A percentile compares a stretch with the other conserved stretches of the same genome.
phyloP scores from a whole-genome alignment of 2,888 invertebrate species.

The Tortricodes alternella region DNA sequence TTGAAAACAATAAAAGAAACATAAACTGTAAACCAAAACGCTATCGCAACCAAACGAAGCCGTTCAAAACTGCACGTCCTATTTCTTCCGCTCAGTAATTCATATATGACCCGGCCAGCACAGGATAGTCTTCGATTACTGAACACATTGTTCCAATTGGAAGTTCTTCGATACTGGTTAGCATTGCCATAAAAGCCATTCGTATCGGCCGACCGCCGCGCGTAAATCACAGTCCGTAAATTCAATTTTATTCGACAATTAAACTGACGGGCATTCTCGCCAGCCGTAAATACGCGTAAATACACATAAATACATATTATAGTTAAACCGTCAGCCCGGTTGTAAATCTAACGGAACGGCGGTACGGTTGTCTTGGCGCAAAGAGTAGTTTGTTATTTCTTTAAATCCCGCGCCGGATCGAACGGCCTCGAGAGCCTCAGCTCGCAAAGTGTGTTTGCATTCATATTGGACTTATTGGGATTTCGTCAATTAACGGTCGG shows the following conservation, averaged over 20 bases:
- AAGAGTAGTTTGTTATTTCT: constrained; percentile 38
- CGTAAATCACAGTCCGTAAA: constrained; percentile 77
- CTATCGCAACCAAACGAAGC: constrained; percentile 29
- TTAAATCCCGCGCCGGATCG: constrained; percentile 10
- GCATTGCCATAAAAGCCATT: constrained; percentile 53
- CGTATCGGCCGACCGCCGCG: constrained; percentile 43
- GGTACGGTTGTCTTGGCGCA: constrained; percentile 53
- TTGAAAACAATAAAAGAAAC: constrained; percentile 12
- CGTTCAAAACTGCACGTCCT: constrained; percentile 27
- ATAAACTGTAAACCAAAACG: constrained; percentile 20
- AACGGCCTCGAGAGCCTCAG: too few species aligned
- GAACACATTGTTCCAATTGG: neutral
- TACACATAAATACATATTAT: constrained; percentile 80
- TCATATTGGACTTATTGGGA: neutral
- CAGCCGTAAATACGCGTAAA: constrained; percentile 76
- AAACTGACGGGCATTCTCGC: constrained; percentile 77
- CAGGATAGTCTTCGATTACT: neutral
- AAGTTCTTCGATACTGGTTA: constrained; percentile 22
- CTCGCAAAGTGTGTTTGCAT: neutral
- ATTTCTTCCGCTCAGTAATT: constrained; percentile 31
- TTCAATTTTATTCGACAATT: constrained; percentile 82
- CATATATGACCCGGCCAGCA: constrained; percentile 26
- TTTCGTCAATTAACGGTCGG: too few species aligned
- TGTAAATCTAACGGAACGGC: constrained; percentile 72
- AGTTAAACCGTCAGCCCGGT: constrained; percentile 78